Conservation (phyloP, 2,888 invertebrate genomes). For the Diploptera punctata region DNA sequence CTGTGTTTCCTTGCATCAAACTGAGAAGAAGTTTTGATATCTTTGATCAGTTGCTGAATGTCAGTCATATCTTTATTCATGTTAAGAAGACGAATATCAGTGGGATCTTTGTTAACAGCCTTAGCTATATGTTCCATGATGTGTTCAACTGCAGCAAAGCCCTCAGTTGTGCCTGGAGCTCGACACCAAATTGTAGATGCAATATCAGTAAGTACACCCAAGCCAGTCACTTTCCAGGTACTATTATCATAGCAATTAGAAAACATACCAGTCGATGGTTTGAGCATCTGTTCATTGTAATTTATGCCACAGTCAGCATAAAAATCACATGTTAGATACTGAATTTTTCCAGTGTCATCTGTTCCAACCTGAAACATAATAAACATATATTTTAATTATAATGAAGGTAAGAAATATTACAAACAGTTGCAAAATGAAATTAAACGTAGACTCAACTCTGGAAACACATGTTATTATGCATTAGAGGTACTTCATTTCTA, state of each 20-base stretch:
- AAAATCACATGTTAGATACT: conserved; percentile 63
- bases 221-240: conserved; percentile 62
- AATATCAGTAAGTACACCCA: conserved; percentile 66
- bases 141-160: conserved; percentile 65
- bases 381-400: neutral
- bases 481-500: no score
- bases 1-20: conserved; percentile 62
- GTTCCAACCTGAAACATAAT: conserved; percentile 54
- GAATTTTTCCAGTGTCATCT: conserved; percentile 68
- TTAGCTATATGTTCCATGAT: conserved; percentile 72
- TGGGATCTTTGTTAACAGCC: conserved; percentile 61
- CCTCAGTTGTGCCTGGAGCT: conserved; percentile 64
- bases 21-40: conserved; percentile 63
- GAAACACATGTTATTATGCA: neutral
- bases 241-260: conserved; percentile 68
- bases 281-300: conserved; percentile 59
- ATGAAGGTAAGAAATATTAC: neutral
- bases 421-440: neutral
- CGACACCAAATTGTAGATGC: conserved; percentile 74
- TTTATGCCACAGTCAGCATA: conserved; percentile 60
- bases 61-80: conserved; percentile 53
- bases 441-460: no score
- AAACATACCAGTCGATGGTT: conserved; percentile 53
- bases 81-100: conserved; percentile 63
- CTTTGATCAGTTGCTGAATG: conserved; percentile 61